A percentile compares a stretch with the other conserved stretches of the same genome.
These are phyloP conservation scores for Eurytoma californica DNA, from an alignment of 2,888 invertebrate genomes.

Conservation along the genomic window DNA sequence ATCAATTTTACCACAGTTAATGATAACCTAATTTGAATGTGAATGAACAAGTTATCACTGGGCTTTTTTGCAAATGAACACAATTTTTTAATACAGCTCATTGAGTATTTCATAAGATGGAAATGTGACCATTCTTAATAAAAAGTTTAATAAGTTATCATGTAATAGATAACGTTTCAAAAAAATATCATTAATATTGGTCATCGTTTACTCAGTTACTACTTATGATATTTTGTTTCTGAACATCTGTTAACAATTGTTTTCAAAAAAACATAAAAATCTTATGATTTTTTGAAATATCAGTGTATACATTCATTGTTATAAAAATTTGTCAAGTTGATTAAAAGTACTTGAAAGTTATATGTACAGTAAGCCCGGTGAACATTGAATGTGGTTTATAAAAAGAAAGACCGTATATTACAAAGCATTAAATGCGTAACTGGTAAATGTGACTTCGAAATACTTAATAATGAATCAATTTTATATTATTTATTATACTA, in stretches of 20 bases:
- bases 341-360: slow-evolving; percentile 15
- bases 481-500: slow-evolving; percentile 20
- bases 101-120: slow-evolving; percentile 33
- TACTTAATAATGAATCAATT: slow-evolving; percentile 15
- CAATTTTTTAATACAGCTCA: slow-evolving; percentile 9
- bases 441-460: slow-evolving; percentile 32
- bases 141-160: not conserved
- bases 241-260: slow-evolving; percentile 17
- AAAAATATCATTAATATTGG: slow-evolving; percentile 42
- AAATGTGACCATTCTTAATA: slow-evolving; percentile 3
- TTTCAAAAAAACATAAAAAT: slow-evolving; percentile 13
- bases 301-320: slow-evolving; percentile 23
- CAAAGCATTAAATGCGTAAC: slow-evolving; percentile 31
- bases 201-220: slow-evolving; percentile 33
- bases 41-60: slow-evolving; percentile 44
- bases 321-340: slow-evolving; percentile 31
- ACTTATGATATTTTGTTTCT: slow-evolving; percentile 31
- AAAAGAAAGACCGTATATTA: slow-evolving; percentile 36
- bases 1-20: slow-evolving; percentile 35
- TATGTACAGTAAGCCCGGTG: slow-evolving; percentile 19
- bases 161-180: not conserved
- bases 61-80: slow-evolving; percentile 27
- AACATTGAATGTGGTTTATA: slow-evolving; percentile 19
- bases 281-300: slow-evolving; percentile 22
- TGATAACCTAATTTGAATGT: slow-evolving; percentile 37